A percentile compares a stretch with the other conserved stretches of the same genome.
phyloP scores from a whole-genome alignment of 2,797 vertebrate species.

The Poeciliopsis turneri region DNA sequence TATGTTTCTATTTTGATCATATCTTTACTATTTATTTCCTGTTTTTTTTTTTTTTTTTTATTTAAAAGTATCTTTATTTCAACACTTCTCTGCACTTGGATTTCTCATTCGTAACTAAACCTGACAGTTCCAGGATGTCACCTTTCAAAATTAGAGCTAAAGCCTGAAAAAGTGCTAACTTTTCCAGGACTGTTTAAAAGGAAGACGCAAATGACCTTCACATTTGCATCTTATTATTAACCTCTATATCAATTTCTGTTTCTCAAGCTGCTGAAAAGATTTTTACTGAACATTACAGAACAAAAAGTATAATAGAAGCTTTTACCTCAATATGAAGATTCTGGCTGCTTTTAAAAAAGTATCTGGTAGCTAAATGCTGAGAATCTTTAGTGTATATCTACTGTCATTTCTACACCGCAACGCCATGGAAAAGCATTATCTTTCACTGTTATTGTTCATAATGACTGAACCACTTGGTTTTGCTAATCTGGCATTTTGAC shows the following conservation, averaged over 20 bases:
- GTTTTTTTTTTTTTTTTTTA: background rate
- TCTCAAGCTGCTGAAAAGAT: background rate
- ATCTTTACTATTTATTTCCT: background rate
- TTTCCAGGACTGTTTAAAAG: background rate
- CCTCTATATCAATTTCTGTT: no score
- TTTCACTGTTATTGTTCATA: slow-evolving; percentile 71
- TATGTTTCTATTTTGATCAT: background rate
- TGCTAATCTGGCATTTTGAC: slow-evolving; percentile 59
- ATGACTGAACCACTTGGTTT: slow-evolving; percentile 48
- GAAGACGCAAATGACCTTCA: background rate
- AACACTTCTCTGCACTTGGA: background rate
- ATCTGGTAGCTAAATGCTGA: slow-evolving; percentile 20
- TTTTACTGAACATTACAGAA: background rate
- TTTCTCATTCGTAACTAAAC: background rate
- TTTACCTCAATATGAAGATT: background rate
- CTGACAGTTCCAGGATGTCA: background rate
- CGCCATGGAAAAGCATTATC: slow-evolving; percentile 56
- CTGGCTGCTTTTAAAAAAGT: slow-evolving; percentile 25
- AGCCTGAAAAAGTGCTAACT: background rate
- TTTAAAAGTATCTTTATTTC: no score
- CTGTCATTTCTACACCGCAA: slow-evolving; percentile 21
- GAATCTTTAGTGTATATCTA: slow-evolving; percentile 31
- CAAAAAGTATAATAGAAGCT: background rate
- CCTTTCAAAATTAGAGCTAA: background rate
- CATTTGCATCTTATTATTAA: no score